Base-by-base conservation (phyloP, 2,888 invertebrate genomes). In the Bombylius discolor region DNA sequence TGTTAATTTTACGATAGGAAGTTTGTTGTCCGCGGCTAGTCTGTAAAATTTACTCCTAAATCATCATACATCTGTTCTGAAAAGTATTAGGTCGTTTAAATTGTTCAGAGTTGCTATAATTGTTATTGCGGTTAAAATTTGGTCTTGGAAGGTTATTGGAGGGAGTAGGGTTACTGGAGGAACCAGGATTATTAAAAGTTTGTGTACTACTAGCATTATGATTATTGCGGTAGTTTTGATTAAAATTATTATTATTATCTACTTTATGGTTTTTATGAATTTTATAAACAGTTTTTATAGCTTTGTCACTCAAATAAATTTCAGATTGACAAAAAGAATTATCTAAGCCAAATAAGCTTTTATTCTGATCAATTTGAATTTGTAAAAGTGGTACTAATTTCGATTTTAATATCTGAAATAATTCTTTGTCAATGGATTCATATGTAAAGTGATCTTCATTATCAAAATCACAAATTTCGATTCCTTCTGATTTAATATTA, bases 1-100 rank as follows among this genome's bases (percentile, higher is more conserved):
- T 7, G 49, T 48, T 46, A 55, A 33, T 55, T 55, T 55, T 48
- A 48, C 31, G 12, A 54, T 54, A 8, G 54, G 54, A 3, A 54
- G 76, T 89, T 93, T 47, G 89, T 91, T 56, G 94, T 89, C 58
- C 95, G 95, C 49, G 94, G 48, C 34, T 12, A 13, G 48, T 48
- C 9, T 48, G 53, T 45, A 45, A 45, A 45, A 45, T 45, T 45
- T 45, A 45, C 45, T 4, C n/a, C 45, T n/a, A 6, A 8, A 45
- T 45, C 11, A 14, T 6, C 5, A 14, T 45, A 14, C n/a, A 45
- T 45, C 45, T 45, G 14, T 45, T 14, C n/a, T 45, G 45, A n/a
- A n/a, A 4, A 45, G 5, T 4, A 5, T 14, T 45, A 6, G 14
- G 11, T n/a, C 14, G n/a, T 45, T 11, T 45, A 14, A 6, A n/a